A percentile compares a stretch with the other conserved stretches of the same genome.
phyloP scores from a whole-genome alignment of 2,888 invertebrate genomes.

The Fragum whitleyi region DNA sequence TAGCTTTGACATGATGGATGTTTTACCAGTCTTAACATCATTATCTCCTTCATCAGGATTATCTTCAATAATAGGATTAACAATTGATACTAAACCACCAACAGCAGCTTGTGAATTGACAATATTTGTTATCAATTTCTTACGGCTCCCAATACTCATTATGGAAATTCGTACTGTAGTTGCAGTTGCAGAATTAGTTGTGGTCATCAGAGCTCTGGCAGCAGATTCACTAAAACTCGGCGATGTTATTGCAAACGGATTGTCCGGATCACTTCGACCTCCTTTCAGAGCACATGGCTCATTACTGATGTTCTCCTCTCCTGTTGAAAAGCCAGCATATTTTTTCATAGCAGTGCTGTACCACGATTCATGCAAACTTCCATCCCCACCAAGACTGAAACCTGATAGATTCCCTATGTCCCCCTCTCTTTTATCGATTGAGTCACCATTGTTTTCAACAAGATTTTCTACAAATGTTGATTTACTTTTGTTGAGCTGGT shows the following conservation, averaged over 20 bases:
- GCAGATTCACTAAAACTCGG: slow-evolving; percentile 77
- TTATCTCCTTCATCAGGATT: neutral
- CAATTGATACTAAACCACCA: slow-evolving; percentile 63
- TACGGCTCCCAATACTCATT: slow-evolving; percentile 70
- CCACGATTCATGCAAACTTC: slow-evolving; percentile 36
- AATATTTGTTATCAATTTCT: slow-evolving; percentile 54
- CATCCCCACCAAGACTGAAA: slow-evolving; percentile 14
- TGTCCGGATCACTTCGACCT: slow-evolving; percentile 59
- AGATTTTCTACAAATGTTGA: neutral
- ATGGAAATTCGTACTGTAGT: slow-evolving; percentile 77
- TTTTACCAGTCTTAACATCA: slow-evolving; percentile 39
- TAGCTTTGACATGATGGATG: slow-evolving; percentile 57
- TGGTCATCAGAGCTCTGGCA: slow-evolving; percentile 77
- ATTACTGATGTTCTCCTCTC: neutral
- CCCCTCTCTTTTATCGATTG: neutral
- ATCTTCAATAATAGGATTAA: slow-evolving; percentile 45
- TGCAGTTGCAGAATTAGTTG: slow-evolving; percentile 72
- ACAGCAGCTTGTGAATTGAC: slow-evolving; percentile 57
- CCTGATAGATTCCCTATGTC: neutral
- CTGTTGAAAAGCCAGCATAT: slow-evolving; percentile 25
- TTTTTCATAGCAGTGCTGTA: slow-evolving; percentile 45
- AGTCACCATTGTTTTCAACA: neutral
- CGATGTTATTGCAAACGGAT: slow-evolving; percentile 73
- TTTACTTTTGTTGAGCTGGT: neutral
- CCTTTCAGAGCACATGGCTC: slow-evolving; percentile 33